phyloP scores from a whole-genome alignment of 2,888 invertebrate species.

The Metopia argyrocephala region DNA sequence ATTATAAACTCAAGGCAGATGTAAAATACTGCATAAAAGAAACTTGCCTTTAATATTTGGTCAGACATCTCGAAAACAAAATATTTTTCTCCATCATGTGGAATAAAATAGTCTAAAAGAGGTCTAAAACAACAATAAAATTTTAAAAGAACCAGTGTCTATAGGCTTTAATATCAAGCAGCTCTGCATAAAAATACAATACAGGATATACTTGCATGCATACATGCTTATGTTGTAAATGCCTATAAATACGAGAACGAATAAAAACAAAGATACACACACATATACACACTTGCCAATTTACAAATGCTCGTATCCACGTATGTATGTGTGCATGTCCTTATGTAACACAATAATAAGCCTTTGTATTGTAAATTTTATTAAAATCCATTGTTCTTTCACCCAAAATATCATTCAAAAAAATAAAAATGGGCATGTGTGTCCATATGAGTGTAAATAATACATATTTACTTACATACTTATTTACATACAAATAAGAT shows the following conservation, averaged over 20 bases:
- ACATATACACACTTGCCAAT: background rate
- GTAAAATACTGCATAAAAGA: conserved; percentile 29
- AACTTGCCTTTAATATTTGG: conserved; percentile 15
- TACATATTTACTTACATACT: background rate
- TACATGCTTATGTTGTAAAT: background rate
- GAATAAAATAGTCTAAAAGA: background rate
- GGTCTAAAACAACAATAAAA: too few species aligned
- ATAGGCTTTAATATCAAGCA: conserved; percentile 42
- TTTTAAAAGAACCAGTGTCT: too few species aligned
- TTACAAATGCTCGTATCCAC: background rate
- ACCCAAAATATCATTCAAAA: conserved; percentile 50
- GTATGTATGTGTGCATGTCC: background rate
- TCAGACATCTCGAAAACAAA: conserved; percentile 11
- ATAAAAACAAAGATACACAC: background rate
- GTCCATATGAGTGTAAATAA: conserved; percentile 11
- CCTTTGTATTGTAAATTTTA: conserved; percentile 53
- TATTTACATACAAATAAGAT: conserved; percentile 2
- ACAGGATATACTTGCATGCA: background rate
- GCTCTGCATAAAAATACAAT: conserved; percentile 8
- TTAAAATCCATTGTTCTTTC: conserved; percentile 60
- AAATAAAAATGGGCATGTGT: conserved; percentile 7
- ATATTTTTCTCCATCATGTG: background rate
- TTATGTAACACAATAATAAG: conserved; percentile 24
- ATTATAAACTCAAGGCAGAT: background rate
- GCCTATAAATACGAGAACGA: background rate